phyloP scores from a whole-genome alignment of 2,888 invertebrate species.

The Drosophila algonquin region DNA sequence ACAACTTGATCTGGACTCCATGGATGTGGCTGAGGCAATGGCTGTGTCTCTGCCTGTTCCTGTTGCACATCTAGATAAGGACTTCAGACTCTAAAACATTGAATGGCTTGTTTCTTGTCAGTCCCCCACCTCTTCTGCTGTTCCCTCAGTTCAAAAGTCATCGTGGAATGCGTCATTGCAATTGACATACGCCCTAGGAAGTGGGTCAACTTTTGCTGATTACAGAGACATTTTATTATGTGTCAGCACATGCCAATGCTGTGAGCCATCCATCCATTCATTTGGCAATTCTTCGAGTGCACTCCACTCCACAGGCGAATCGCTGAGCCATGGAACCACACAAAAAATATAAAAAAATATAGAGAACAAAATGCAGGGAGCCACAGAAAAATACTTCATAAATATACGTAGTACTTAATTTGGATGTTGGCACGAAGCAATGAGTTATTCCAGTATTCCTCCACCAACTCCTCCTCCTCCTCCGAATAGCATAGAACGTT shows the following conservation, averaged over 20 bases:
- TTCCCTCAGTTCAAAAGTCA: slow-evolving; percentile 43
- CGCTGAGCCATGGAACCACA: slow-evolving; percentile 61
- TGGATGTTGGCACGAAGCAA: slow-evolving; percentile 27
- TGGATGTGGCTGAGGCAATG: too few species aligned
- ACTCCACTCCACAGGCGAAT: not conserved
- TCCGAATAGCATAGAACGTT: slow-evolving; percentile 2
- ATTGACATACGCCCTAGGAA: slow-evolving; percentile 34
- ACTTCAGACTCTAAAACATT: slow-evolving; percentile 31
- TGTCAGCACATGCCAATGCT: slow-evolving; percentile 73
- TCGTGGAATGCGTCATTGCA: slow-evolving; percentile 63
- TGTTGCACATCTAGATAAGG: slow-evolving; percentile 69
- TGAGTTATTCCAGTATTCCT: not conserved
- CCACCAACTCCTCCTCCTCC: not conserved
- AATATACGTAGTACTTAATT: not conserved
- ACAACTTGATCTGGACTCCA: slow-evolving; percentile 69
- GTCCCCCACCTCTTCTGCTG: slow-evolving; percentile 14
- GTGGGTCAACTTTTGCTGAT: slow-evolving; percentile 64
- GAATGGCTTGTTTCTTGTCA: slow-evolving; percentile 60
- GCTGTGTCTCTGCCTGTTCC: slow-evolving; percentile 4
- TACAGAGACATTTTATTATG: slow-evolving; percentile 21
- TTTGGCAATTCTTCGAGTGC: slow-evolving; percentile 3
- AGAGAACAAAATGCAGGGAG: slow-evolving; percentile 27
- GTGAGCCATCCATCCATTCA: slow-evolving; percentile 49
- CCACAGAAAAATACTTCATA: slow-evolving; percentile 16
- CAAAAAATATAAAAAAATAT: too few species aligned